These are phyloP conservation scores for Channa argus DNA, from an alignment of 2,113 vertebrate species.

Conservation along the genomic window DNA sequence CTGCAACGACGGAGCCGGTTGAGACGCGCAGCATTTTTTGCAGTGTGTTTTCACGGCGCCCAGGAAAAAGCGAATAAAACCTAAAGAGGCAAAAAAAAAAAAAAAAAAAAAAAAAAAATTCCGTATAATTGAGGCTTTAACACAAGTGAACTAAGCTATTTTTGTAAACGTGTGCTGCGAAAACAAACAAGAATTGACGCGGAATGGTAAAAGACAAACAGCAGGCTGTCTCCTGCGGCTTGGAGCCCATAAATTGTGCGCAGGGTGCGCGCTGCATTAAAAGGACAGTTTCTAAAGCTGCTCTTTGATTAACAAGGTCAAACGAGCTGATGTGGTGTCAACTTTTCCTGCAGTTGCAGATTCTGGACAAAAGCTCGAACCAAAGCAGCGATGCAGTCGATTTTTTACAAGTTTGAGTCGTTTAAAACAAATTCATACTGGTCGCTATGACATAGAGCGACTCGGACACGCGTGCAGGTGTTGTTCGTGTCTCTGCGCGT, in stretches of 20 bases:
- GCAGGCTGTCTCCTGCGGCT: constrained; percentile 75
- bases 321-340: too few species aligned
- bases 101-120: constrained; percentile 59
- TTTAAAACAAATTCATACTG: too few species aligned
- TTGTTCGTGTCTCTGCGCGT: too few species aligned
- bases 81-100: constrained; percentile 56
- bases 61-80: constrained; percentile 70
- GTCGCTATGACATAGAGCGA: too few species aligned
- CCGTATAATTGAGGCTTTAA: constrained; percentile 76
- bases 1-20: too few species aligned
- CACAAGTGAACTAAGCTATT: constrained; percentile 75
- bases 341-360: too few species aligned
- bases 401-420: too few species aligned
- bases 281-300: too few species aligned
- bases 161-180: constrained; percentile 70
- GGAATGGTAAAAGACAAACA: constrained; percentile 78
- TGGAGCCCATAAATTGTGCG: constrained; percentile 78
- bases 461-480: too few species aligned
- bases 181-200: constrained; percentile 81
- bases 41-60: constrained; percentile 36
- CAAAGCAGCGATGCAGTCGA: too few species aligned
- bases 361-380: too few species aligned
- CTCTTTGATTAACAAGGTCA: too few species aligned
- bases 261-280: constrained; percentile 52
- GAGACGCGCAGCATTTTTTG: constrained; percentile 1